Evolutionary conservation across 2,888 invertebrate genomes (phyloP).

Genomic region (Anticlea derivata): DNA sequence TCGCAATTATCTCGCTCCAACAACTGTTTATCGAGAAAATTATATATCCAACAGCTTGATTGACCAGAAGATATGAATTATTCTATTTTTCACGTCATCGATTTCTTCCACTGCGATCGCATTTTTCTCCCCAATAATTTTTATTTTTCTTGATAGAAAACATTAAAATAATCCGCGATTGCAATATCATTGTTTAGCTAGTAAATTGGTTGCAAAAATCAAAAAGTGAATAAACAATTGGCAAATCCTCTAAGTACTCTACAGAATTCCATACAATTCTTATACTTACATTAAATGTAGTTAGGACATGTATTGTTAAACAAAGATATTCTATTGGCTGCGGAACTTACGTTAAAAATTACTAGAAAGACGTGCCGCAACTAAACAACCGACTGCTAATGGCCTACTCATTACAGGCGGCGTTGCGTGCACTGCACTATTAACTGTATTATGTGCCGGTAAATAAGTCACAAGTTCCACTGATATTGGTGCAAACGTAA

Average conservation of each 20-base stretch:
- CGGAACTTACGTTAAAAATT: slow-evolving; percentile 20
- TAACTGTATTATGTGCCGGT: slow-evolving; percentile 34
- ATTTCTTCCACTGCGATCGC: background rate
- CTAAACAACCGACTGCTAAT: slow-evolving; percentile 34
- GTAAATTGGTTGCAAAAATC: too few relatives aligned
- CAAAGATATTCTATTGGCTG: background rate
- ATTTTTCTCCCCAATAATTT: too few relatives aligned
- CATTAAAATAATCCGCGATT: too few relatives aligned
- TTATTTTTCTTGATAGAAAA: too few relatives aligned
- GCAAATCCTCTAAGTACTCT: too few relatives aligned
- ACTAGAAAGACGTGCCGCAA: slow-evolving; percentile 31
- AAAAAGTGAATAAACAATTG: too few relatives aligned
- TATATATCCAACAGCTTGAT: slow-evolving; percentile 4
- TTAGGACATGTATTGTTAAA: slow-evolving; percentile 1
- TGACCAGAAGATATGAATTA: background rate
- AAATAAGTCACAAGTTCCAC: slow-evolving; percentile 32
- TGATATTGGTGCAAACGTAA: slow-evolving; percentile 30
- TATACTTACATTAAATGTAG: too few relatives aligned
- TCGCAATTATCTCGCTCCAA: background rate
- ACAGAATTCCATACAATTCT: too few relatives aligned
- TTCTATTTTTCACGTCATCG: background rate
- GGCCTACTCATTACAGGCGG: slow-evolving; percentile 34
- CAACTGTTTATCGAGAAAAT: background rate
- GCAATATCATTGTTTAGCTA: too few relatives aligned
- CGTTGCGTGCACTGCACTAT: slow-evolving; percentile 36